Evolutionary conservation across 1,140 invertebrate species (phyloP), one percentile per base, ranked within the genome.

Genomic region (Dufourea novaeangliae): DNA sequence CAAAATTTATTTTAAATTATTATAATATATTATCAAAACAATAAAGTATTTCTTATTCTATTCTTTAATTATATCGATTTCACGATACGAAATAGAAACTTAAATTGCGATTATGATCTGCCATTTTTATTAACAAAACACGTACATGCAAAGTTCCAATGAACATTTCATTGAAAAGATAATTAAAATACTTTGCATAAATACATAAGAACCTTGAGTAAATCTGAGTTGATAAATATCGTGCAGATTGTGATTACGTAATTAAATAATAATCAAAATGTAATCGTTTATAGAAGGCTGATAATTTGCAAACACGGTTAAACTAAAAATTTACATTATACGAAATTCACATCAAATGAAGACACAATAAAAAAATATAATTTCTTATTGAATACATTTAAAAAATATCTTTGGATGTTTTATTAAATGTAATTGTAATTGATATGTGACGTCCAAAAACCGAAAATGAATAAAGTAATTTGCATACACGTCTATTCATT

Each of bases 31-130:
- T 62, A 22, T 61, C 39, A 62, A 11, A 39, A 10, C 2, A 62
- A 61, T 61, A 61, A 37, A 39, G 34, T 62, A 62, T 34, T 62
- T 57, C 4, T 57, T 62, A 62, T 62, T 37, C 41, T 25, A 25
- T 62, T 22, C n/a, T 14, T 62, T 39, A 34, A 39, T 62, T 39
- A 11, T 62, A 34, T 62, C 34, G 25, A 39, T 25, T 22, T 25
- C 17, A 11, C 59, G 34, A 25, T 39, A 20, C 2, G 11, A 25
- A 8, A 70, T 22, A 54, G 1, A 11, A 70, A n/a, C 29, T 70
- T 29, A 50, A 68, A 20, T 11, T 12, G 4, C 12, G 37, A 7
- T 57, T 41, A 57, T 39, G 57, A 20, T 17, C 54, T 25, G 25
- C 25, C 17, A 22, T 41, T 59, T 59, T 59, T 59, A 29, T 59